Conservation (phyloP, 2,888 invertebrate genomes). For the Apotomis betuletana region DNA sequence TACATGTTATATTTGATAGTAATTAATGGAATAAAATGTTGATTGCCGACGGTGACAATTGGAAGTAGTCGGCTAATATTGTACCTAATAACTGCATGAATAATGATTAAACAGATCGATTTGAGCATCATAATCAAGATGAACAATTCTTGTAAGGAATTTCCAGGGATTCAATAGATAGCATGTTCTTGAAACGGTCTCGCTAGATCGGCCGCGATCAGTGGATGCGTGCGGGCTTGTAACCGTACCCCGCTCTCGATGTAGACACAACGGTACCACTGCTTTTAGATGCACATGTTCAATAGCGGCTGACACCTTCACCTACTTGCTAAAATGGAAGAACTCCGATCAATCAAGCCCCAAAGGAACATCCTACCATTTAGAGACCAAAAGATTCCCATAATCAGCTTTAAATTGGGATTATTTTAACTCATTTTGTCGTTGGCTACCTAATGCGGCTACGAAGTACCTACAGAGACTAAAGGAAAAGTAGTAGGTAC, state of each 20-base stretch:
- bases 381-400: no score
- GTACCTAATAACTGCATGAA: no score
- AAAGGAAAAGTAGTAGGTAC: no score
- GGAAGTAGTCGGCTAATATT: neutral
- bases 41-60: no score
- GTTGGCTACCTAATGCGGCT: no score
- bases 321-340: conserved; percentile 45
- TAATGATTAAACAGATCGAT: no score
- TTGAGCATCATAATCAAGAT: neutral
- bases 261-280: conserved; percentile 73
- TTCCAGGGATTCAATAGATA: conserved; percentile 34
- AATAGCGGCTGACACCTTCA: conserved; percentile 55
- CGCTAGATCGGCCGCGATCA: conserved; percentile 44
- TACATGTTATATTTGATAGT: no score
- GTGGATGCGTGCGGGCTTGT: conserved; percentile 53
- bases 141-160: conserved; percentile 22
- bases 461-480: no score
- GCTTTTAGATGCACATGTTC: conserved; percentile 62
- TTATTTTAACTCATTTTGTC: no score
- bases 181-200: conserved; percentile 56
- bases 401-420: no score
- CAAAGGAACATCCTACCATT: neutral
- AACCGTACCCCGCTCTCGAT: conserved; percentile 69
- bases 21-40: no score
- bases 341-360: neutral